These are phyloP conservation scores for Oreochromis aureus DNA, from an alignment of 2,113 vertebrate genomes.

Conservation along the genomic window DNA sequence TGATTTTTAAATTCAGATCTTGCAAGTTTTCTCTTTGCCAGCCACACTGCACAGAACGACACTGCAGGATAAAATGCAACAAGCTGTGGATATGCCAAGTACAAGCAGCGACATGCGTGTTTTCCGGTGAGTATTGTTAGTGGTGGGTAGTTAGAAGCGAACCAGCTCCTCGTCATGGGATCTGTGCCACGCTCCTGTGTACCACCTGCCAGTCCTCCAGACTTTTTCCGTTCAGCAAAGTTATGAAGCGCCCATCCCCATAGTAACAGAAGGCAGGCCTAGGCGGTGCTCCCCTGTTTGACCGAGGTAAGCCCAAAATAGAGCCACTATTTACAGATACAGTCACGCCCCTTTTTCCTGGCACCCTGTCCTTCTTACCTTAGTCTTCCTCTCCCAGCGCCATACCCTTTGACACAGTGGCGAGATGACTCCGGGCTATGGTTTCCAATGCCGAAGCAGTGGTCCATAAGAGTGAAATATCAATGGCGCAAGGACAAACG, in stretches of 20 bases:
- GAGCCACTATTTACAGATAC: slow-evolving; percentile 62
- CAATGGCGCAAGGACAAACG: background rate
- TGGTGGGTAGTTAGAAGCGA: slow-evolving; percentile 27
- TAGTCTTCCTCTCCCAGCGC: slow-evolving; percentile 20
- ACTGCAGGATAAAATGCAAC: slow-evolving; percentile 1
- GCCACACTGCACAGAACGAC: background rate
- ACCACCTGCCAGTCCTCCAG: slow-evolving; percentile 71
- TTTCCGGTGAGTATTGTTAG: slow-evolving; percentile 51
- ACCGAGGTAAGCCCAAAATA: slow-evolving; percentile 61
- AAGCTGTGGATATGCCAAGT: slow-evolving; percentile 19
- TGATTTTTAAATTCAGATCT: background rate
- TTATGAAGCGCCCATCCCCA: slow-evolving; percentile 66
- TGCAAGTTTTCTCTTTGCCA: background rate
- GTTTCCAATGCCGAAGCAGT: slow-evolving; percentile 10
- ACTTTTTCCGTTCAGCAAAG: slow-evolving; percentile 69
- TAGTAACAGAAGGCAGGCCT: slow-evolving; percentile 70
- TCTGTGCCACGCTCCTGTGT: slow-evolving; percentile 64
- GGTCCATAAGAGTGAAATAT: background rate
- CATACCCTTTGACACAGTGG: slow-evolving; percentile 44
- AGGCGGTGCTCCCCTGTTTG: slow-evolving; percentile 52
- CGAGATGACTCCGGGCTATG: slow-evolving; percentile 13
- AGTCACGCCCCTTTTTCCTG: slow-evolving; percentile 69
- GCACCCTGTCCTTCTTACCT: slow-evolving; percentile 42
- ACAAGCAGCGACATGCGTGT: slow-evolving; percentile 50
- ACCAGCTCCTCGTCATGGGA: slow-evolving; percentile 48